Evolutionary conservation across 2,113 vertebrate species (phyloP), one percentile per base, ranked within the genome.

Genomic region (Vombatus ursinus): DNA sequence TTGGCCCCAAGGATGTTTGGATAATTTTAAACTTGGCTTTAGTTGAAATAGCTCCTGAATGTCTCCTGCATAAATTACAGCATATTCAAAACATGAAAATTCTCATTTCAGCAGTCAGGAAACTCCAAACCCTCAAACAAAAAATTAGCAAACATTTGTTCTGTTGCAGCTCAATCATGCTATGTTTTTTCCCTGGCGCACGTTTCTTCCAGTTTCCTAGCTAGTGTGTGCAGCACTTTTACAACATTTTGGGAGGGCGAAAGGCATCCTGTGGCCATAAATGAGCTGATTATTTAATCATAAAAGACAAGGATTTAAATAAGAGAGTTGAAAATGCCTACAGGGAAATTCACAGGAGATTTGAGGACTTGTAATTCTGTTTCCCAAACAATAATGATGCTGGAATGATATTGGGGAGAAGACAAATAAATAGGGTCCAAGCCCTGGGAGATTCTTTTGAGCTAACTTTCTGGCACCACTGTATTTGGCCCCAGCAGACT

Each of bases 91-190:
- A 98, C 96, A 91, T 95, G 94, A 98, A 98, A 98, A 98, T 97
- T 96, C 97, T 98, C 96, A 96, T 98, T 98, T 98, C 96, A 77
- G 97, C 97, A 95, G 96, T 92, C 97, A 97, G 98, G 98, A 99
- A 98, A 98, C 97, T 97, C 97, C 97, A 98, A 98, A 98, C 97
- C 92, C 96, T 98, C 96, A 95, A 98, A 98, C 50, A 98, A 97
- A 98, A 98, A 98, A 98, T 98, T 97, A 98, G 95, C 92, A 97
- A 98, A 98, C 96, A 94, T 98, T 98, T 98, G 98, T 98, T 98
- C 97, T 97, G 95, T 97, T 97, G 92, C 89, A 97, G 93, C 94
- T 98, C 77, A 97, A 98, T 95, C 93, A 68, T 61, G 52, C 52
- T 95, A 91, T 89, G 95, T 95, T 97, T 96, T 96, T 50, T 52